Conservation (phyloP, 2,113 vertebrate species). For the Odocoileus virginianus region DNA sequence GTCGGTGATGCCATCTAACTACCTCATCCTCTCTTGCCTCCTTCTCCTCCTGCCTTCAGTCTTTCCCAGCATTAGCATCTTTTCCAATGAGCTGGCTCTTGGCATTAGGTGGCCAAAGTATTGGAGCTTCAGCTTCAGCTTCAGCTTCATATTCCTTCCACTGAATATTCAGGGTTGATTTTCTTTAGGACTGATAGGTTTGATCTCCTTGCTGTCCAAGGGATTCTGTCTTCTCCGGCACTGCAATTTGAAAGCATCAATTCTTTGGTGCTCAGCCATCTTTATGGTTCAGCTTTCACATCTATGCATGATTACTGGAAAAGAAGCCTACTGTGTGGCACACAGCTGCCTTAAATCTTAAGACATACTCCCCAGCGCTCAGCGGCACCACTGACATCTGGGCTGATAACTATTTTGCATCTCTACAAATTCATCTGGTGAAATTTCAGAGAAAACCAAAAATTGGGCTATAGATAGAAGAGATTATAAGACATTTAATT, state of each 20-base stretch:
- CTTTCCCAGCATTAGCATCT: background rate
- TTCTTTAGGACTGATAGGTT: background rate
- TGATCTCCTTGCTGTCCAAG: background rate
- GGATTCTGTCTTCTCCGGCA: background rate
- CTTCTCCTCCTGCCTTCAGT: background rate
- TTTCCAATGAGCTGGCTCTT: background rate
- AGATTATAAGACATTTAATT: background rate
- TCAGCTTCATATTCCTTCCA: background rate
- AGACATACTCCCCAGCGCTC: background rate
- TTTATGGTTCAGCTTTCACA: background rate
- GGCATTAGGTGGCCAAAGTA: background rate
- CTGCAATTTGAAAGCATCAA: background rate
- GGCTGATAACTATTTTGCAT: background rate
- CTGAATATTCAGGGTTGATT: background rate
- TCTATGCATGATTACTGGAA: background rate
- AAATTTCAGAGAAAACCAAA: constrained; percentile 6
- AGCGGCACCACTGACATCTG: background rate
- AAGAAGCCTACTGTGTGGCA: background rate
- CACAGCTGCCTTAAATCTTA: background rate
- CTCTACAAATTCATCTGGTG: background rate
- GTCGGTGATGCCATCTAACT: background rate
- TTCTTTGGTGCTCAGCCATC: background rate
- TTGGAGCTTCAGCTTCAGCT: background rate
- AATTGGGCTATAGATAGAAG: background rate
- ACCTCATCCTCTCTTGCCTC: background rate